Evolutionary conservation across 2,797 vertebrate species (phyloP), one percentile per base, ranked within the genome.

Genomic region (Halcyon leucocephala): DNA sequence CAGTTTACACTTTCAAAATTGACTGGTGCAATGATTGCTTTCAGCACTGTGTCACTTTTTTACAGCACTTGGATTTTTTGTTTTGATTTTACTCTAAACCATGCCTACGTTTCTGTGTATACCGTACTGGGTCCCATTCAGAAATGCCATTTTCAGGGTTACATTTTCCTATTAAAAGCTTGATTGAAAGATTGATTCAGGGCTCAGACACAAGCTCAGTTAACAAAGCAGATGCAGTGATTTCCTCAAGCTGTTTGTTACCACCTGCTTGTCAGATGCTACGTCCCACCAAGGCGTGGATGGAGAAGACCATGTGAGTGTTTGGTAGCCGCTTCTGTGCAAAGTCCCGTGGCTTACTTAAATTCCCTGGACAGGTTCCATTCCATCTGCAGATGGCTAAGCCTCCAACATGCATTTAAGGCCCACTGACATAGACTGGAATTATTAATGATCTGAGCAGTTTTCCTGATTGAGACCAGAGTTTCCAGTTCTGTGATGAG

Each of bases 161-260:
- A 42, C 3, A 51, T 90, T 92, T 92, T 78, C 57, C 61, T 64
- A 8, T 83, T 94, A 67, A 90, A 86, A 61, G 33, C 71, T 57
- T 87, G 90, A 92, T 41, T 83, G 91, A 92, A 92, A 82, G 92
- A 86, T 49, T 44, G 89, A 71, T 89, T 91, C 71, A 37, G 92
- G 73, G 74, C 88, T 95, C 82, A 73, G 81, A 67, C 88, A 84
- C 86, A 65, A 22, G 83, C 92, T 94, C 66, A 37, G 44, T 82
- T 77, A 67, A 86, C 86, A 86, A 93, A 92, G 95, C 90, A 97
- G 90, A 90, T 80, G 78, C 90, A 92, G 60, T 6, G 2, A 26
- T 77, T 70, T 90, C 60, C 83, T 89, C 90, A 71, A 89, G 93
- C 89, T 89, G 83, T 86, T 92, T 88, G 58, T 80, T 60, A 64